A percentile compares a stretch with the other conserved stretches of the same genome.
These are phyloP conservation scores for Cecidostiba fungosa DNA, from an alignment of 2,888 invertebrate species.

Conservation along the genomic window DNA sequence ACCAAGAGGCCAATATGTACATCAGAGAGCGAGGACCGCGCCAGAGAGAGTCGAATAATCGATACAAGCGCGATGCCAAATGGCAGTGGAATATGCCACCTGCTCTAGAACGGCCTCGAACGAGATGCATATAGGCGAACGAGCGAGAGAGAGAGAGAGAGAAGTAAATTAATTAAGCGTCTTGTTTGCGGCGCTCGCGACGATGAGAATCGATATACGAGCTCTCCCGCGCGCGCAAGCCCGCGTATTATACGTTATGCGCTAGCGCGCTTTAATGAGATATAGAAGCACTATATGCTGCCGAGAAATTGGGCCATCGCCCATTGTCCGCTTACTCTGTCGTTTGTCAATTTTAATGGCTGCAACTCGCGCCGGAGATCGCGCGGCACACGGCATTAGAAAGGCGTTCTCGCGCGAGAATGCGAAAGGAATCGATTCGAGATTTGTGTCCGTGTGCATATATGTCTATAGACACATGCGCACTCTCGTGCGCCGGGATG, in stretches of 20 bases:
- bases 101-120: no score
- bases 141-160: background rate
- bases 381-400: conserved; percentile 32
- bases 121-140: background rate
- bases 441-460: background rate
- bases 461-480: no score
- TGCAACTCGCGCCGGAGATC: no score
- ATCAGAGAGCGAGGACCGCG: background rate
- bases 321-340: conserved; percentile 46
- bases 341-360: conserved; percentile 60
- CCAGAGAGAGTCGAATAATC: conserved; percentile 22
- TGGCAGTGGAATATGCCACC: conserved; percentile 18
- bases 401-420: conserved; percentile 25
- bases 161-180: conserved; percentile 54
- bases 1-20: background rate
- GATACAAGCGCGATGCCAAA: conserved; percentile 5
- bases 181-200: conserved; percentile 44
- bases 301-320: conserved; percentile 45
- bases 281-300: background rate
- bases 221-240: background rate
- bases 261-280: conserved; percentile 26
- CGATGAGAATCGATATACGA: conserved; percentile 42
- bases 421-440: conserved; percentile 30
- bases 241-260: conserved; percentile 2
- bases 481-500: no score